Base-by-base conservation (phyloP, 2,113 vertebrate genomes). In the Lepus europaeus region DNA sequence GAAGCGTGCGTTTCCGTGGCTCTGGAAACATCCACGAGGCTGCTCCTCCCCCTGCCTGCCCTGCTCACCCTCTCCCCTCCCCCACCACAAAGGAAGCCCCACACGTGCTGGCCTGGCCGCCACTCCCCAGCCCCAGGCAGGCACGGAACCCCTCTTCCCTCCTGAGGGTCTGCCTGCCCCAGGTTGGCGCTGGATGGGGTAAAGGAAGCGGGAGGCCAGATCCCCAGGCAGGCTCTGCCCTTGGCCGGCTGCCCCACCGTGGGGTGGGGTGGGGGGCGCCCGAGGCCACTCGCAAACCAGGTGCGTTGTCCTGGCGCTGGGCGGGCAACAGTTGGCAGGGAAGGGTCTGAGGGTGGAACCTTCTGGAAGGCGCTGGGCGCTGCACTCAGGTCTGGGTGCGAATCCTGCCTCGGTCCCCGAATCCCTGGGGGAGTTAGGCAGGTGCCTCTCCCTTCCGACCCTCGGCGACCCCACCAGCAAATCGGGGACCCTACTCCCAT, bases 391-490 rank as follows among this genome's bases (percentile, higher is more conserved):
- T 12, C 22, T 68, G 23, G 16, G 11, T 20, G 9, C 1, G 10
- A 66, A 31, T 36, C 72, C 78, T 0, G 33, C 9, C 90, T 78
- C n/a, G 7, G 39, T 31, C 63, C 73, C 76, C 6, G 31, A 51
- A 5, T 74, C 39, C 0, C 19, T 0, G 10, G 17, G n/a, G 25
- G 68, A 19, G 0, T 70, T 9, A 25, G 33, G 59, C 63, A 25
- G 16, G 19, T 9, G 8, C 29, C 39, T 64, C 51, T 12, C 11
- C 39, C 9, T 78, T 22, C 74, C 29, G n/a, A 78, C 49, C 36
- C 76, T 74, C 27, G 4, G 49, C 87, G 64, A 81, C 23, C 73
- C 39, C 61, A 36, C 29, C 77, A 49, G 59, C 49, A 85, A 89
- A 64, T 36, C 7, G n/a, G 49, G 36, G 45, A 16, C 8, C 19